A percentile compares a stretch with the other conserved stretches of the same genome.
Conservation (phyloP, 2,888 invertebrate genomes). For the Drosophila maculinotata region DNA sequence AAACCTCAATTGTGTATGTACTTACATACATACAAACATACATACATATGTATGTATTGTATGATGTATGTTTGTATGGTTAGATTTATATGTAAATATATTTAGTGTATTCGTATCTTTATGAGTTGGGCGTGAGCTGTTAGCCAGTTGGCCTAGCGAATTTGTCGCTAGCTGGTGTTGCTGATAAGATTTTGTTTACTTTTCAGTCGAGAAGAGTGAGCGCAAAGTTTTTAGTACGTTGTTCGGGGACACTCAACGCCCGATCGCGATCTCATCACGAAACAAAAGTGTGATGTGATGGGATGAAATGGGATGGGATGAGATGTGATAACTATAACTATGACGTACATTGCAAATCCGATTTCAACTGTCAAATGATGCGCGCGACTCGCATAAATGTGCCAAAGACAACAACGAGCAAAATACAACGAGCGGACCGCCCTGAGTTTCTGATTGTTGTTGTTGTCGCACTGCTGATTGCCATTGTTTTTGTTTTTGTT, state of each 20-base stretch:
- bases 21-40: too few relatives aligned
- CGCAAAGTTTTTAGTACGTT: slow-evolving; percentile 1
- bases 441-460: slow-evolving; percentile 10
- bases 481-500: slow-evolving; percentile 15
- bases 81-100: slow-evolving; percentile 7
- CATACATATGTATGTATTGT: not conserved
- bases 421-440: slow-evolving; percentile 1
- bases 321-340: slow-evolving; percentile 33
- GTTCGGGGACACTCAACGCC: not conserved
- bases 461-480: slow-evolving; percentile 24
- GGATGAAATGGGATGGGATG: not conserved
- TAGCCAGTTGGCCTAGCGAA: slow-evolving; percentile 31
- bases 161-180: slow-evolving; percentile 13
- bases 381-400: slow-evolving; percentile 22
- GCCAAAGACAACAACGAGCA: slow-evolving; percentile 18
- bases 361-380: slow-evolving; percentile 30
- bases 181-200: slow-evolving; percentile 58
- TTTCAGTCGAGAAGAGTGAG: slow-evolving; percentile 24
- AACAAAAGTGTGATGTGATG: slow-evolving; percentile 38
- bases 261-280: slow-evolving; percentile 31
- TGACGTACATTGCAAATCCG: slow-evolving; percentile 45
- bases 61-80: slow-evolving; percentile 7
- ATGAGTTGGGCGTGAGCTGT: slow-evolving; percentile 67
- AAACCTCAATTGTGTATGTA: slow-evolving; percentile 38
- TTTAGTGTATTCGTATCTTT: slow-evolving; percentile 50